Conservation (phyloP, 2,888 invertebrate genomes). For the Aleiodes testaceus region DNA sequence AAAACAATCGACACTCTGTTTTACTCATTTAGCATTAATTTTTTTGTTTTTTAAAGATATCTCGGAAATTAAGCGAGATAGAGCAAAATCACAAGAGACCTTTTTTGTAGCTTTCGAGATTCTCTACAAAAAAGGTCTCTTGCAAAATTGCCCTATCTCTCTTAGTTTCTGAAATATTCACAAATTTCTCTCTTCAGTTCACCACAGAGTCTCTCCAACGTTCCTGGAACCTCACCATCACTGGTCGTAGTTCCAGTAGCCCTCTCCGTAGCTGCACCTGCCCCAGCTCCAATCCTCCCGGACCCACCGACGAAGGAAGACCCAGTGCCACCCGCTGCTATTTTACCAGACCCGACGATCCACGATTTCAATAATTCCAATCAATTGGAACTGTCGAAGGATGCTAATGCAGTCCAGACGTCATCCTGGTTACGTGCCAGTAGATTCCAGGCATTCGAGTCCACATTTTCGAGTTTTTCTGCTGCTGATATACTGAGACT, state of each 20-base stretch:
- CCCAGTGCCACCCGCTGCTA: conserved; percentile 57
- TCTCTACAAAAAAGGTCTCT: no score
- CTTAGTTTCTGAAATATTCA: no score
- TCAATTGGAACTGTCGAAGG: conserved; percentile 75
- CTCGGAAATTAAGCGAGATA: no score
- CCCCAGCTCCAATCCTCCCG: conserved; percentile 58
- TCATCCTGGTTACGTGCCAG: conserved; percentile 86
- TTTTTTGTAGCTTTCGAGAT: no score
- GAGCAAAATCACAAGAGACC: no score
- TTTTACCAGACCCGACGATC: conserved; percentile 49
- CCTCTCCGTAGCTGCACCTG: conserved; percentile 56
- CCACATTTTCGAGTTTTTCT: conserved; percentile 88
- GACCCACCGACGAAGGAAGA: conserved; percentile 60
- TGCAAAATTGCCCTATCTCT: no score
- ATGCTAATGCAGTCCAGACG: conserved; percentile 83
- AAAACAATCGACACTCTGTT: no score
- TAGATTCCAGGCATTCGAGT: conserved; percentile 84
- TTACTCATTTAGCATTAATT: no score
- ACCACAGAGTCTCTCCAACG: conserved; percentile 58
- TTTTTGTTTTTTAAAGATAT: background rate
- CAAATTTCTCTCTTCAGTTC: conserved; percentile 55
- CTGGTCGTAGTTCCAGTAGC: conserved; percentile 60
- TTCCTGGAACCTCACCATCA: conserved; percentile 53
- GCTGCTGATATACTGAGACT: conserved; percentile 92
- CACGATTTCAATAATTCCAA: conserved; percentile 7